phyloP scores from a whole-genome alignment of 2,113 vertebrate genomes.

The Pseudopipra pipra region DNA sequence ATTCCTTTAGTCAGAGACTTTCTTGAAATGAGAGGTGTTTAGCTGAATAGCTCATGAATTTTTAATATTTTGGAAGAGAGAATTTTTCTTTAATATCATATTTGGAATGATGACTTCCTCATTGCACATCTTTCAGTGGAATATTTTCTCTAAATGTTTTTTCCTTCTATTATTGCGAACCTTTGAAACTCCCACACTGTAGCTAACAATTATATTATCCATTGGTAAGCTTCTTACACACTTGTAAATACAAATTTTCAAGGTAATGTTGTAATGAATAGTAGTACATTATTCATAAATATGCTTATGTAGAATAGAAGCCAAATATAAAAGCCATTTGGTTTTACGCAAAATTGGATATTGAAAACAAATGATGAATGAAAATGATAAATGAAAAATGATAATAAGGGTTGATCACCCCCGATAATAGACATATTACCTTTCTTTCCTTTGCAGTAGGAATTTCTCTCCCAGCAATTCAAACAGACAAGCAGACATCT shows the following conservation, averaged over 20 bases:
- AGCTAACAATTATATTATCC: background rate
- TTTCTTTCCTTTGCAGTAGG: background rate
- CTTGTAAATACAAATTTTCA: background rate
- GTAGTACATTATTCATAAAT: background rate
- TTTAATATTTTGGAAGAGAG: background rate
- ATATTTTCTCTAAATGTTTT: background rate
- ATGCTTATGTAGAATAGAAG: background rate
- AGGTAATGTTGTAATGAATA: background rate
- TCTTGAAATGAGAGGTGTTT: background rate
- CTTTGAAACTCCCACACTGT: background rate
- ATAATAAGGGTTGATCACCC: background rate
- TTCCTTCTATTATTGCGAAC: fast-evolving
- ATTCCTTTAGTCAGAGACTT: background rate
- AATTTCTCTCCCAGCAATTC: background rate
- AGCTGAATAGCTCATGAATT: background rate
- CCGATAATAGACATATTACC: background rate
- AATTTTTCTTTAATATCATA: background rate
- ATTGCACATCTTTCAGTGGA: background rate
- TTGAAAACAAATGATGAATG: background rate
- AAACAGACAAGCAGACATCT: background rate
- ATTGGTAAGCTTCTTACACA: background rate
- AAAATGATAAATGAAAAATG: background rate
- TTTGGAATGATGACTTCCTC: background rate
- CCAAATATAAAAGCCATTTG: background rate
- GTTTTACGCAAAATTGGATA: background rate